phyloP scores from a whole-genome alignment of 2,113 vertebrate genomes.

The Daboia siamensis region DNA sequence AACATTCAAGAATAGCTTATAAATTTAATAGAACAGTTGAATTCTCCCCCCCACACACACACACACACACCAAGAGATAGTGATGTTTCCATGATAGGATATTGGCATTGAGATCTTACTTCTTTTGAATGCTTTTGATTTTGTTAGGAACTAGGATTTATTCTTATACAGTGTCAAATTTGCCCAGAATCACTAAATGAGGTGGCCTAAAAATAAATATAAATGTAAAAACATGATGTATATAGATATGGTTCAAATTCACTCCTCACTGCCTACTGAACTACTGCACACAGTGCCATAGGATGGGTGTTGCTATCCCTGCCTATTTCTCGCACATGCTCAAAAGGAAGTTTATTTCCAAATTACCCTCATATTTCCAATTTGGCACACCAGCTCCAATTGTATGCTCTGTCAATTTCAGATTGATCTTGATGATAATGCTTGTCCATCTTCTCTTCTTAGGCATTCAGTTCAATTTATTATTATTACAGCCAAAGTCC shows the following conservation, averaged over 20 bases:
- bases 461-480: too few species aligned
- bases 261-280: too few species aligned
- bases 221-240: neutral
- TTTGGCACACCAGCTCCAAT: too few species aligned
- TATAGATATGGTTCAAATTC: neutral
- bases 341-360: too few species aligned
- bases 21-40: neutral
- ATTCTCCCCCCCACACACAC: neutral
- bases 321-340: too few species aligned
- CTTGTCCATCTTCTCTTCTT: too few species aligned
- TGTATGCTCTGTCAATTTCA: too few species aligned
- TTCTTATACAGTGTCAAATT: neutral
- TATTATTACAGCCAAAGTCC: too few species aligned
- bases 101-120: neutral
- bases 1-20: neutral
- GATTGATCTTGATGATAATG: too few species aligned
- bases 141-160: neutral
- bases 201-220: neutral
- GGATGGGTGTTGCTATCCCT: too few species aligned
- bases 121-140: neutral
- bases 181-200: neutral
- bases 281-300: too few species aligned
- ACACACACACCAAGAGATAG: neutral
- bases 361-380: too few species aligned
- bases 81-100: neutral